Conservation (phyloP, 53 echinoderm and acorn worm species). For the Stichopus horrens region DNA sequence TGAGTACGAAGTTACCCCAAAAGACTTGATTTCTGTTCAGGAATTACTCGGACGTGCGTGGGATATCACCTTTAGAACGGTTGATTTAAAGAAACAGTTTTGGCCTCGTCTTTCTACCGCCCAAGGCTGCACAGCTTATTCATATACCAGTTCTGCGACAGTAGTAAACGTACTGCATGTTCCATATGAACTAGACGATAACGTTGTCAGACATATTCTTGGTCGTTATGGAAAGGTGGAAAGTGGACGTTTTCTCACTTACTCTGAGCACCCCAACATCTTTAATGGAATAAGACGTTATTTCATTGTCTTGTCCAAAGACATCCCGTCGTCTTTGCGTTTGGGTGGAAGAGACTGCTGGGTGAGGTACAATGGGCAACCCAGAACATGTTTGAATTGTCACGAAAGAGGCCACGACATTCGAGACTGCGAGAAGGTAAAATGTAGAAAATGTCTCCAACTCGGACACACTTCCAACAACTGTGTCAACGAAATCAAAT, state of each 20-base stretch:
- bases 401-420: too few relatives aligned
- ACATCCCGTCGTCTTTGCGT: slow-evolving; percentile 46
- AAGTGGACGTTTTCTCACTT: slow-evolving; percentile 10
- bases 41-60: neutral
- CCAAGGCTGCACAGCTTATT: neutral
- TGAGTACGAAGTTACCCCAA: too few relatives aligned
- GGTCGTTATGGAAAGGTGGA: slow-evolving; percentile 43
- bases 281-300: slow-evolving; percentile 56
- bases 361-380: slow-evolving; percentile 45
- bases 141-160: slow-evolving; percentile 9
- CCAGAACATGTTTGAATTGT: slow-evolving; percentile 42
- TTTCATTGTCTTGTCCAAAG: slow-evolving; percentile 9
- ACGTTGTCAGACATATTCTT: slow-evolving; percentile 34
- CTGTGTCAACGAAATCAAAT: neutral
- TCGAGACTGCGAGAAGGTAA: too few relatives aligned
- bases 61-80: slow-evolving; percentile 47
- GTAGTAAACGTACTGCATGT: slow-evolving; percentile 43
- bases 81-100: slow-evolving; percentile 1
- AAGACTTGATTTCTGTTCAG: slow-evolving; percentile 10
- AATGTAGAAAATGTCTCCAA: too few relatives aligned
- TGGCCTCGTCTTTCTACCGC: neutral
- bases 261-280: slow-evolving; percentile 17
- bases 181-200: slow-evolving; percentile 48
- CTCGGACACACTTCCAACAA: neutral
- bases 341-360: slow-evolving; percentile 51